A percentile compares a stretch with the other conserved stretches of the same genome.
Evolutionary conservation across 2,888 invertebrate species (phyloP).

Genomic region (Noctuana brunneofusca): DNA sequence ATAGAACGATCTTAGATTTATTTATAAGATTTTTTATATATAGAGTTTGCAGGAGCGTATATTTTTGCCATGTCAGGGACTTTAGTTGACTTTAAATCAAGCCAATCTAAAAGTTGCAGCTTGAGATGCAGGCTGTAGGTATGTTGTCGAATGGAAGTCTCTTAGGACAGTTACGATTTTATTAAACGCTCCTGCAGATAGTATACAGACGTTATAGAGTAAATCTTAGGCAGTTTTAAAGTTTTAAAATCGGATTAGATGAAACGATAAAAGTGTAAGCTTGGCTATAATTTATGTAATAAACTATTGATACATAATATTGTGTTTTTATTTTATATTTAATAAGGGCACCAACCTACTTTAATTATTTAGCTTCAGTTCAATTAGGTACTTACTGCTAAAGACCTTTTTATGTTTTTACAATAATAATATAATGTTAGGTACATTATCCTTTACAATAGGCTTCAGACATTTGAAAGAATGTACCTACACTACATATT

Average conservation of each 20-base stretch:
- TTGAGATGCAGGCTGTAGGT: slow-evolving; percentile 15
- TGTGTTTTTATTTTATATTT: slow-evolving; percentile 41
- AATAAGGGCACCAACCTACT: neutral
- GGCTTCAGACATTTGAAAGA: too few species aligned
- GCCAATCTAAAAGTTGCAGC: slow-evolving; percentile 12
- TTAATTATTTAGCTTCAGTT: neutral
- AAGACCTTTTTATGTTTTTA: too few species aligned
- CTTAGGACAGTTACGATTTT: slow-evolving; percentile 38
- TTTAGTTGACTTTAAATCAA: slow-evolving; percentile 10
- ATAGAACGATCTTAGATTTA: slow-evolving; percentile 77
- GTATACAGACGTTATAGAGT: slow-evolving; percentile 61
- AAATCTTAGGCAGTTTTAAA: slow-evolving; percentile 71
- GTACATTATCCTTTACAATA: too few species aligned
- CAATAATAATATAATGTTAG: too few species aligned
- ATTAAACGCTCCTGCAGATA: slow-evolving; percentile 52
- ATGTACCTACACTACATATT: too few species aligned
- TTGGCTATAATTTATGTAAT: slow-evolving; percentile 83
- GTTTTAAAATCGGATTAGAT: slow-evolving; percentile 73
- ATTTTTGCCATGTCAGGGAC: slow-evolving; percentile 35
- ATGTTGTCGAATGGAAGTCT: slow-evolving; percentile 20
- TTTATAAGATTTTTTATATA: slow-evolving; percentile 66
- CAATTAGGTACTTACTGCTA: too few species aligned
- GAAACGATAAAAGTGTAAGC: slow-evolving; percentile 77
- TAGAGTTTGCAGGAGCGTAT: slow-evolving; percentile 55
- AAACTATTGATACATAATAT: slow-evolving; percentile 77